A percentile compares a stretch with the other conserved stretches of the same genome.
These are phyloP conservation scores for Serrognathus titanus DNA, from an alignment of 2,888 invertebrate genomes.

Conservation along the genomic window DNA sequence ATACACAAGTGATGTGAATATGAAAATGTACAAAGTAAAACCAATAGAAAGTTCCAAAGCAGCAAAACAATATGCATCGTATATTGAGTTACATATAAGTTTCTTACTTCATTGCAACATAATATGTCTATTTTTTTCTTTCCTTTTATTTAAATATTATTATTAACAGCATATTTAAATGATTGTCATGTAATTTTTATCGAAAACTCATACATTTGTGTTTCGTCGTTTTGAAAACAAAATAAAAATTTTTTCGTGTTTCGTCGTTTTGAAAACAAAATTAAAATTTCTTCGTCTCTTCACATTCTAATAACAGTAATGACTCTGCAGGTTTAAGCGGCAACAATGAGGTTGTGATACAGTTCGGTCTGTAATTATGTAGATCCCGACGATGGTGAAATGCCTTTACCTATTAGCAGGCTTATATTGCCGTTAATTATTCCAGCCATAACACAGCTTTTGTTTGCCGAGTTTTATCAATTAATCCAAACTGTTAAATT, in stretches of 20 bases:
- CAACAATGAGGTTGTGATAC: conserved; percentile 35
- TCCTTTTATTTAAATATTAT: too few relatives aligned
- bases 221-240: too few relatives aligned
- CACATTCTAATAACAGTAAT: conserved; percentile 30
- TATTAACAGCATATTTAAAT: too few relatives aligned
- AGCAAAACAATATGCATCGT: too few relatives aligned
- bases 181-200: too few relatives aligned
- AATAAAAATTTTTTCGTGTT: too few relatives aligned
- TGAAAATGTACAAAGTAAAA: conserved; percentile 9
- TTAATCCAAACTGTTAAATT: conserved; percentile 2
- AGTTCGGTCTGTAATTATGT: conserved; percentile 32
- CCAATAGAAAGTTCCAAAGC: neutral
- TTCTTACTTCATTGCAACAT: too few relatives aligned
- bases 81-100: too few relatives aligned
- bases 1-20: conserved; percentile 24
- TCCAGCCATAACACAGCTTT: conserved; percentile 2
- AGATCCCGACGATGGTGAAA: conserved; percentile 23
- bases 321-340: conserved; percentile 32
- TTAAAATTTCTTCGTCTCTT: too few relatives aligned
- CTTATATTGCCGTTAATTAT: neutral
- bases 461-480: conserved; percentile 12
- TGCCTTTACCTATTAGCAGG: neutral
- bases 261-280: too few relatives aligned
- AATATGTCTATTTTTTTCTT: too few relatives aligned
- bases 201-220: too few relatives aligned